Conservation (phyloP, 2,797 vertebrate genomes). For the Schizopygopsis malacanthus region DNA sequence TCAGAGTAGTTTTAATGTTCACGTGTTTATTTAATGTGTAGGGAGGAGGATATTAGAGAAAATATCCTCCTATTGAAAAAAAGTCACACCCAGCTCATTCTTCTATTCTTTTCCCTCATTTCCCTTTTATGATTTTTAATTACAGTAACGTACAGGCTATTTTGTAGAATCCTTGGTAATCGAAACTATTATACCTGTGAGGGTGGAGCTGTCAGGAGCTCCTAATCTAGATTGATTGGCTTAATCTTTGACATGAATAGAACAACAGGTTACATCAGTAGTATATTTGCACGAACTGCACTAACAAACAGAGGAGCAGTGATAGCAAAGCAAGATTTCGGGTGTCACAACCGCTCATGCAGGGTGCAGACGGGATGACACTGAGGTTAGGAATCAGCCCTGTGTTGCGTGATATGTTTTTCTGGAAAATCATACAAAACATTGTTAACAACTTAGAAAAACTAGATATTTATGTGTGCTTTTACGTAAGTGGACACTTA, state of each 20-base stretch:
- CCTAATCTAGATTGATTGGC: slow-evolving; percentile 4
- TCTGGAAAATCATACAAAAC: slow-evolving; percentile 4
- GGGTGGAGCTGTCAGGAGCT: slow-evolving; percentile 11
- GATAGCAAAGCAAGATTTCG: background rate
- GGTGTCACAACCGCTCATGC: background rate
- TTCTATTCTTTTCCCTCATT: background rate
- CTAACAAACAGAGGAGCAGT: background rate
- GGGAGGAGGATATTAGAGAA: background rate
- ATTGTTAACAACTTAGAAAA: background rate
- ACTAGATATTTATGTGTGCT: background rate
- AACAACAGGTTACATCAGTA: background rate
- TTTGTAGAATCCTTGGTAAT: background rate
- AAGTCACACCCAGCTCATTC: too few relatives aligned
- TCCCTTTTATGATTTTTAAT: background rate
- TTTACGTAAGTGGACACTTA: slow-evolving; percentile 59
- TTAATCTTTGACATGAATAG: background rate
- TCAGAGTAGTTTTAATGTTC: background rate
- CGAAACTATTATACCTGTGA: background rate
- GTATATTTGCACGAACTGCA: background rate
- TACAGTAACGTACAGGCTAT: background rate
- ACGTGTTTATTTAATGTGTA: background rate
- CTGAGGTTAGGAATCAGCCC: slow-evolving; percentile 26
- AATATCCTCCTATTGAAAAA: too few relatives aligned
- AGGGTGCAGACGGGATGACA: background rate
- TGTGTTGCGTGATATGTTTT: background rate